Base-by-base conservation (phyloP, 2,113 vertebrate species). In the Chamaetylas fuelleborni region DNA sequence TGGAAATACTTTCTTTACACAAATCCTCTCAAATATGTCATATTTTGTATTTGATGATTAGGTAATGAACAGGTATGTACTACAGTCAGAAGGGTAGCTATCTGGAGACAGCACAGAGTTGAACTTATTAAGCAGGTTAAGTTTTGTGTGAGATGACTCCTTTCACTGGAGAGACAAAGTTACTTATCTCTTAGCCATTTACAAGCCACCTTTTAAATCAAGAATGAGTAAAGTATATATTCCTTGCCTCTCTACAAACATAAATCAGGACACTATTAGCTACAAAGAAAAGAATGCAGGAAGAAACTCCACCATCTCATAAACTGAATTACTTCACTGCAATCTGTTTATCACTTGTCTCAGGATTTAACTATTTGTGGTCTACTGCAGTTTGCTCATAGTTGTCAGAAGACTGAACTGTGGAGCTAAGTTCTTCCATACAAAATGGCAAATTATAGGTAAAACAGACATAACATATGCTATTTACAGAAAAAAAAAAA, bases 321-420 rank as follows among this genome's bases (percentile, higher is more conserved):
- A 48, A 73, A 0, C 12, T 72, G 34, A 91, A 88, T 86, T 87
- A 88, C 56, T 92, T 95, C 42, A 81, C 69, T 87, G 72, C 47
- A 93, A 43, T 95, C n/a, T 83, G 18, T 88, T 96, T 91, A 77
- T 62, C 24, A 43, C 28, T 91, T 74, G 34, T 65, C 47, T 70
- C 78, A n/a, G 12, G 83, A 51, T 84, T 95, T 76, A 54, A 25
- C 24, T 51, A 24, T 88, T 81, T 94, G 22, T 93, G 11, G 5
- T 74, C 40, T 92, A 25, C 57, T 22, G 45, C 48, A 54, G 31
- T 70, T 95, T 81, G 25, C 42, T 81, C 82, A 86, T 47, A 73
- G 34, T 89, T 86, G 6, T 69, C 80, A 76, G 67, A 92, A 88
- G 71, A 42, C 10, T 86, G 58, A 87, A 38, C 43, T 51, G 19